Percentiles rank a stretch among this genome's conserved stretches.
Conservation (phyloP, 2,888 invertebrate genomes). For the Nebria brevicollis region DNA sequence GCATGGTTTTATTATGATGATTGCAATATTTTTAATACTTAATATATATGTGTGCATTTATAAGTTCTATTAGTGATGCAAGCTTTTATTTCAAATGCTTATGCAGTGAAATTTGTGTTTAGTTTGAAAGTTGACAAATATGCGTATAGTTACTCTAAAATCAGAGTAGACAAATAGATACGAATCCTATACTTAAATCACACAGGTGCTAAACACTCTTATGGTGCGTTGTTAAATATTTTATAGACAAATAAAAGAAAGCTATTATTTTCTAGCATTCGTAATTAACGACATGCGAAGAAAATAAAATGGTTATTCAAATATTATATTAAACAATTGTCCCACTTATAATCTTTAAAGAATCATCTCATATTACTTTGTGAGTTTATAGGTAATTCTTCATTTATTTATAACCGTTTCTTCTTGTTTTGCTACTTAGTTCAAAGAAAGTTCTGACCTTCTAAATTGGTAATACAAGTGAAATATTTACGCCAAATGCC, state of each 20-base stretch:
- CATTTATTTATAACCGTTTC: too few relatives aligned
- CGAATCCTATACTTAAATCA: background rate
- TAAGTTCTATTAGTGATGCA: too few relatives aligned
- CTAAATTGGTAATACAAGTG: too few relatives aligned
- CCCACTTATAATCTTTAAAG: background rate
- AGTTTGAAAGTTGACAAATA: background rate
- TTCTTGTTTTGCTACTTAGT: background rate
- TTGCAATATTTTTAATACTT: too few relatives aligned
- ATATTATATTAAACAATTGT: background rate
- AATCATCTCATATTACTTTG: background rate
- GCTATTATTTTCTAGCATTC: background rate
- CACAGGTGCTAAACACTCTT: background rate
- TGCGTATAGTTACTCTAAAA: background rate
- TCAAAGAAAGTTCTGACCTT: background rate
- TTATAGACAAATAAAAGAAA: conserved; percentile 1
- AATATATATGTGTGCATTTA: too few relatives aligned
- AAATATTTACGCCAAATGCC: too few relatives aligned
- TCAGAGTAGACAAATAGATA: background rate
- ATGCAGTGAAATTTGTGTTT: conserved; percentile 7
- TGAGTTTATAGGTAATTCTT: background rate
- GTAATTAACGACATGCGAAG: background rate
- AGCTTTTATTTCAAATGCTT: background rate
- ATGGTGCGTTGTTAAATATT: background rate
- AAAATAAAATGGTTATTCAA: background rate
- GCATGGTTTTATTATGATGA: too few relatives aligned